phyloP scores from a whole-genome alignment of 2,888 invertebrate species.

The Tetanocera ferruginea region DNA sequence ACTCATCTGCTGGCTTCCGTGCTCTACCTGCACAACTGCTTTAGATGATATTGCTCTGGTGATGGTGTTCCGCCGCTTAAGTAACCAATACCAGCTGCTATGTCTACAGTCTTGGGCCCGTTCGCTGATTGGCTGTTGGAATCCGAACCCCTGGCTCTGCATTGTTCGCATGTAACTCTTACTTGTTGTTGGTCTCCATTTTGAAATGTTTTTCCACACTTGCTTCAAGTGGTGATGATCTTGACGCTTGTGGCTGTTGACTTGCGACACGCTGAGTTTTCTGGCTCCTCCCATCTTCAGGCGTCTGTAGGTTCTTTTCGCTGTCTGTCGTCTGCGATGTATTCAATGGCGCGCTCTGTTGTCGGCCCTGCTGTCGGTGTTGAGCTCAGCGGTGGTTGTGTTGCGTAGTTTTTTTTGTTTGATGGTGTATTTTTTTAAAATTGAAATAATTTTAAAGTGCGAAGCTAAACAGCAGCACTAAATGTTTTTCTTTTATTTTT shows the following conservation, averaged over 20 bases:
- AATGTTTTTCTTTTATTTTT: conserved; percentile 28
- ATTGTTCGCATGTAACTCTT: background rate
- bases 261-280: conserved; percentile 50
- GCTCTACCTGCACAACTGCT: conserved; percentile 34
- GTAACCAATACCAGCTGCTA: conserved; percentile 19
- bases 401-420: background rate
- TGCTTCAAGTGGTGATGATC: conserved; percentile 52
- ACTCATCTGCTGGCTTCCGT: conserved; percentile 27
- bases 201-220: conserved; percentile 59
- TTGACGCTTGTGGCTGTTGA: conserved; percentile 57
- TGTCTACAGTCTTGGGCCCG: conserved; percentile 39
- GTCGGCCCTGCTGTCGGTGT: background rate
- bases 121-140: conserved; percentile 48
- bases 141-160: background rate
- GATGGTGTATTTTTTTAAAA: conserved; percentile 41
- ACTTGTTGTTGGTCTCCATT: conserved; percentile 61
- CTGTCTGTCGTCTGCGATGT: background rate
- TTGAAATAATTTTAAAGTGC: conserved; percentile 63
- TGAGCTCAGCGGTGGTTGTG: background rate
- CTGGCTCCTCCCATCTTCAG: conserved; percentile 51
- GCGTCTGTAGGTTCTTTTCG: background rate
- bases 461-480: conserved; percentile 57
- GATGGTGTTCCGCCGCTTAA: background rate
- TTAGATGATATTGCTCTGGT: background rate
- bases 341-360: conserved; percentile 19